phyloP scores from a whole-genome alignment of 2,797 vertebrate species.

The Platyrinchus mystaceus region DNA sequence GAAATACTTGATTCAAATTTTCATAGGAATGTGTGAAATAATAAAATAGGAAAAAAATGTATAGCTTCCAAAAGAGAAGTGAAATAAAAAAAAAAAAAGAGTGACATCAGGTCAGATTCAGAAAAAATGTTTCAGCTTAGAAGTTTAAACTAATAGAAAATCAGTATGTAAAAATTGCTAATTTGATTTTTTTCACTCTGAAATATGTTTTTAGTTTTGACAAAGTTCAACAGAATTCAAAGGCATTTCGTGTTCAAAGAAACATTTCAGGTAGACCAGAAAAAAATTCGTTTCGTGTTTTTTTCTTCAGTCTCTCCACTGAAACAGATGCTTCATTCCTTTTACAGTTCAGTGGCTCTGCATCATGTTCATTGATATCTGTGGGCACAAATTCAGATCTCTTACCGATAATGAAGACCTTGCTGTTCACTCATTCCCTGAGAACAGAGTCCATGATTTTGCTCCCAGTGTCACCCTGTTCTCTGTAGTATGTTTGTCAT shows the following conservation, averaged over 20 bases:
- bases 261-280: not conserved
- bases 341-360: not conserved
- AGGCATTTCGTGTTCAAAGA: not conserved
- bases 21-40: not conserved
- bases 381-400: not conserved
- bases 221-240: not conserved
- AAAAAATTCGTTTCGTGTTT: not conserved
- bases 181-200: not conserved
- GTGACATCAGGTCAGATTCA: not conserved
- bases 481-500: not conserved
- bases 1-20: not conserved
- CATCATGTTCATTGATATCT: not conserved
- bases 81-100: too few species aligned
- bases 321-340: not conserved
- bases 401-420: not conserved
- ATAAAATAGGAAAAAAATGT: not conserved
- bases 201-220: not conserved
- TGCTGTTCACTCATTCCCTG: not conserved
- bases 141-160: not conserved
- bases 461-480: not conserved
- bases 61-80: not conserved
- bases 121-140: fast-evolving
- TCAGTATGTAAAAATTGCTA: not conserved
- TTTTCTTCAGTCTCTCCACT: not conserved
- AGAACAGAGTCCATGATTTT: not conserved